Conservation (phyloP, 2,797 vertebrate genomes). For the Mastacembelus armatus region DNA sequence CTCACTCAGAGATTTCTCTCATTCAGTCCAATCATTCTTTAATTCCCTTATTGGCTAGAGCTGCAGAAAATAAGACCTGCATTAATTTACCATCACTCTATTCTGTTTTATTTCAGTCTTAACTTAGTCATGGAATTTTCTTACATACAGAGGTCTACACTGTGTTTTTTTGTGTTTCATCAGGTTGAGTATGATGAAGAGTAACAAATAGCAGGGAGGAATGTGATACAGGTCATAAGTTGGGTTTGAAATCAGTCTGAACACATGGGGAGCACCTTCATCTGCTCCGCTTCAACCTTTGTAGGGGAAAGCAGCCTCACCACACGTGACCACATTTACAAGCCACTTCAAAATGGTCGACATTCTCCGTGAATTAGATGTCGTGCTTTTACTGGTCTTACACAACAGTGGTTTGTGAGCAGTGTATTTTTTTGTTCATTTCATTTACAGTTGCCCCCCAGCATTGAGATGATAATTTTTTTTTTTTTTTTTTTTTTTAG, state of each 20-base stretch:
- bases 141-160: not conserved
- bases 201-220: slow-evolving; percentile 12
- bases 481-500: too few relatives aligned
- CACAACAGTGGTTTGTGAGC: slow-evolving; percentile 43
- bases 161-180: slow-evolving; percentile 37
- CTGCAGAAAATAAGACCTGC: slow-evolving; percentile 34
- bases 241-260: slow-evolving; percentile 33
- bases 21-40: slow-evolving; percentile 49
- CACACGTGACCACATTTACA: slow-evolving; percentile 66
- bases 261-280: slow-evolving; percentile 13
- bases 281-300: slow-evolving; percentile 32
- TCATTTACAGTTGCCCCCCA: slow-evolving; percentile 19
- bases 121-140: slow-evolving; percentile 4
- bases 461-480: slow-evolving; percentile 23
- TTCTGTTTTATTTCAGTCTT: slow-evolving; percentile 58
- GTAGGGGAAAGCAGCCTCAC: slow-evolving; percentile 31
- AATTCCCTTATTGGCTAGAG: slow-evolving; percentile 21
- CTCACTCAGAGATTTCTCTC: slow-evolving; percentile 48
- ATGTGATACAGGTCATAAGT: slow-evolving; percentile 17
- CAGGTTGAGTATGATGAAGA: slow-evolving; percentile 2
- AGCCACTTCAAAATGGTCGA: slow-evolving; percentile 58
- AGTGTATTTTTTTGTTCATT: not conserved
- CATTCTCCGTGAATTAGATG: slow-evolving; percentile 50
- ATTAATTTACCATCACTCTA: slow-evolving; percentile 47
- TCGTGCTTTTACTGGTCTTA: slow-evolving; percentile 36